Evolutionary conservation across 2,888 invertebrate species (phyloP).

Genomic region (Clivina fossor): DNA sequence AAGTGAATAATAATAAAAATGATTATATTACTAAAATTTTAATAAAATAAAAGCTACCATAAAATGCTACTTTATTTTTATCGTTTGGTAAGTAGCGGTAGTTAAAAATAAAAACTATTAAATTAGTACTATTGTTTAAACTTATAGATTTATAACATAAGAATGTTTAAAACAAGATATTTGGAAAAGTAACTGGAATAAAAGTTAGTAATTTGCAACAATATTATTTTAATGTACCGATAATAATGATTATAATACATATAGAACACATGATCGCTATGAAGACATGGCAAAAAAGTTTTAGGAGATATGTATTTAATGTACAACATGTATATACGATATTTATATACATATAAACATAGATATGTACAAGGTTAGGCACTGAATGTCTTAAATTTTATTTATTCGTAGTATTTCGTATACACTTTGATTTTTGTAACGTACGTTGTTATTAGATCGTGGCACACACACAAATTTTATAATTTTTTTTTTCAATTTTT

Average conservation of each 20-base stretch:
- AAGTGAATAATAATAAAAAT: too few relatives aligned
- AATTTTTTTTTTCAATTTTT: too few relatives aligned
- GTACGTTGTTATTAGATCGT: conserved; percentile 6
- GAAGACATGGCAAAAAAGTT: conserved; percentile 19
- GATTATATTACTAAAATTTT: too few relatives aligned
- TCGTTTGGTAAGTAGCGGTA: too few relatives aligned
- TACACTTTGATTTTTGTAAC: conserved; percentile 34
- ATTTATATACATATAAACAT: conserved; percentile 41
- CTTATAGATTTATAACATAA: not conserved
- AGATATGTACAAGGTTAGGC: conserved; percentile 38
- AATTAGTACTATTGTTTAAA: not conserved
- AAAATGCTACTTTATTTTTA: too few relatives aligned
- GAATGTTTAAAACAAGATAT: not conserved
- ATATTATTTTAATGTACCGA: conserved; percentile 30
- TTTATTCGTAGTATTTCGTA: conserved; percentile 38
- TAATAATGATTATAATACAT: conserved; percentile 31
- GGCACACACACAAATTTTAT: too few relatives aligned
- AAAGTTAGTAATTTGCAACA: conserved; percentile 20
- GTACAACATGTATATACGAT: conserved; percentile 30
- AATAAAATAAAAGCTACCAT: too few relatives aligned
- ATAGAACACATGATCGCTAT: conserved; percentile 34
- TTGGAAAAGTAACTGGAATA: not conserved
- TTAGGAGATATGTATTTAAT: conserved; percentile 30
- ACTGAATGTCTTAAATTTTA: conserved; percentile 40
- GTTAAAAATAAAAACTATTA: too few relatives aligned